phyloP scores from a whole-genome alignment of 1,140 invertebrate species.

The Cherax destructor region DNA sequence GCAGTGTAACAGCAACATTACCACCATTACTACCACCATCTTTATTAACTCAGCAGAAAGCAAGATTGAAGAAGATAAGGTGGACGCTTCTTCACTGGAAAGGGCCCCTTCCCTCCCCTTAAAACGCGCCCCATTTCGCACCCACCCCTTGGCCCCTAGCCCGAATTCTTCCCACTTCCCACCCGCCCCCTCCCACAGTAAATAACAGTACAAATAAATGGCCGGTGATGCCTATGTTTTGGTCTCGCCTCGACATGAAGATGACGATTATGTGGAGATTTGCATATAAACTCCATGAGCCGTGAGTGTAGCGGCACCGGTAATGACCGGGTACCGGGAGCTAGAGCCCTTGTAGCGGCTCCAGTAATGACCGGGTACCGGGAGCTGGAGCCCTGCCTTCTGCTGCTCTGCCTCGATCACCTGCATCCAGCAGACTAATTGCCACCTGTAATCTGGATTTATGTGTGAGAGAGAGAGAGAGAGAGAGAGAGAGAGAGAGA shows the following conservation, averaged over 20 bases:
- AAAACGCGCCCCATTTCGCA: not conserved
- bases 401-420: constrained; percentile 35
- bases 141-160: not conserved
- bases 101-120: not conserved
- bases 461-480: not conserved
- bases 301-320: not conserved
- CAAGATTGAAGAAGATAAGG: too few species aligned
- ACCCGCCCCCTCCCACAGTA: constrained; percentile 16
- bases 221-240: constrained; percentile 46
- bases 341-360: not conserved
- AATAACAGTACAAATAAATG: constrained; percentile 57
- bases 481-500: too few species aligned
- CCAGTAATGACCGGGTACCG: not conserved
- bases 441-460: constrained; percentile 27
- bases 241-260: not conserved
- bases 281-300: constrained; percentile 55
- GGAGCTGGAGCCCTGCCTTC: not conserved
- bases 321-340: not conserved
- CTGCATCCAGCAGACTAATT: constrained; percentile 33
- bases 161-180: not conserved
- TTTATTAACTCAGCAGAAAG: too few species aligned
- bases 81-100: too few species aligned
- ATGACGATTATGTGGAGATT: constrained; percentile 48
- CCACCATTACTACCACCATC: too few species aligned
- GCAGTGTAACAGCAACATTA: too few species aligned